These are phyloP conservation scores for Cheilosia variabilis DNA, from an alignment of 2,888 invertebrate genomes.

Conservation along the genomic window DNA sequence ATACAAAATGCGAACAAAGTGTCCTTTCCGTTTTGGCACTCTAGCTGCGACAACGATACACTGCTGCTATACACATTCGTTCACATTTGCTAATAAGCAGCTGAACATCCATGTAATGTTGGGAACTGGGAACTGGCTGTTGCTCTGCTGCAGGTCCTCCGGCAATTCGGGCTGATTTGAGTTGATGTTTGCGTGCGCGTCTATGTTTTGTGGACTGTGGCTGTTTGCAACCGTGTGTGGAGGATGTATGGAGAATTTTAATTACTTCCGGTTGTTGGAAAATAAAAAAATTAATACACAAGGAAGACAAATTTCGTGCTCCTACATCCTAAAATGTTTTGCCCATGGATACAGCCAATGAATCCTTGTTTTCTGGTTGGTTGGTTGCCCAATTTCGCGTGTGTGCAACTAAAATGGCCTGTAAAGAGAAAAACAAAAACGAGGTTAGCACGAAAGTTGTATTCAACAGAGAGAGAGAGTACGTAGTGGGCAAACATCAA, in stretches of 20 bases:
- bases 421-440: conserved; percentile 35
- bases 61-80: conserved; percentile 40
- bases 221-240: conserved; percentile 8
- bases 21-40: conserved; percentile 46
- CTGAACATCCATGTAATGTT: conserved; percentile 54
- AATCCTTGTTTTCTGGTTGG: conserved; percentile 42
- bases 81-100: conserved; percentile 34
- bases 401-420: conserved; percentile 9
- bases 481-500: conserved; percentile 36
- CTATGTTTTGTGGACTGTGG: not conserved
- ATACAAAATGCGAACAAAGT: conserved; percentile 15
- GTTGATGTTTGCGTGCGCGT: not conserved
- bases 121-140: conserved; percentile 17
- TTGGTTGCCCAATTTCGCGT: conserved; percentile 6
- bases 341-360: conserved; percentile 26
- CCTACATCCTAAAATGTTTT: conserved; percentile 57
- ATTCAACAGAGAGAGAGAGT: too few relatives aligned
- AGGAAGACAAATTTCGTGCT: conserved; percentile 48
- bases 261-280: conserved; percentile 64
- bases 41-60: conserved; percentile 29
- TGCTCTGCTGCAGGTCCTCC: conserved; percentile 25
- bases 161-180: conserved; percentile 8
- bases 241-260: conserved; percentile 45
- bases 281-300: conserved; percentile 44
- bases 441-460: not conserved